Evolutionary conservation across 2,797 vertebrate genomes (phyloP).

Genomic region (Lacerta viridis): DNA sequence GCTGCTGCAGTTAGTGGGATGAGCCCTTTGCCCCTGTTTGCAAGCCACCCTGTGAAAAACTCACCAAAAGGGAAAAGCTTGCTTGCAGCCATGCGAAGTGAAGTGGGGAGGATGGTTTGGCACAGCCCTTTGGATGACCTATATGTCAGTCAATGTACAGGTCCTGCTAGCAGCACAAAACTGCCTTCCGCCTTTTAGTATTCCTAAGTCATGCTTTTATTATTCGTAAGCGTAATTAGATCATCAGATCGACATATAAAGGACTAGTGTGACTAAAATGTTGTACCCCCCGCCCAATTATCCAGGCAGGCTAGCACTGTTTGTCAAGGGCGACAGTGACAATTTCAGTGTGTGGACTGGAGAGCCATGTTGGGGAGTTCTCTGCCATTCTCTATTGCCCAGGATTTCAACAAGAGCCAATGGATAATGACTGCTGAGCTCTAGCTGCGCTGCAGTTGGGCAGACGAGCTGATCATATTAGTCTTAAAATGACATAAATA

Average conservation of each 20-base stretch:
- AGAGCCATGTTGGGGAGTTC: slow-evolving; percentile 13
- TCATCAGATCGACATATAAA: background rate
- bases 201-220: background rate
- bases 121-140: background rate
- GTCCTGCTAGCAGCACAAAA: background rate
- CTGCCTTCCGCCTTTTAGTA: background rate
- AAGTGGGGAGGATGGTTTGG: background rate
- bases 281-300: background rate
- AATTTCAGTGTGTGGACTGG: slow-evolving; percentile 25
- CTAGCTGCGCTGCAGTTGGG: slow-evolving; percentile 12
- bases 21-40: background rate
- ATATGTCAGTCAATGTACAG: background rate
- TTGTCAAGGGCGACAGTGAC: slow-evolving; percentile 32
- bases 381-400: slow-evolving; percentile 45
- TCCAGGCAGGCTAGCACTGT: slow-evolving; percentile 20
- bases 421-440: slow-evolving; percentile 45
- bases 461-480: slow-evolving; percentile 43
- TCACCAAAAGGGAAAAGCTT: background rate
- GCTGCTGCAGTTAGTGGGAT: background rate
- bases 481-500: slow-evolving; percentile 56
- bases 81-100: background rate
- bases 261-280: background rate
- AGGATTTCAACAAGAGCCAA: slow-evolving; percentile 43
- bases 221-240: background rate
- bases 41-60: background rate